Evolutionary conservation across 1,140 invertebrate species (phyloP).

Genomic region (Penaeus chinensis): DNA sequence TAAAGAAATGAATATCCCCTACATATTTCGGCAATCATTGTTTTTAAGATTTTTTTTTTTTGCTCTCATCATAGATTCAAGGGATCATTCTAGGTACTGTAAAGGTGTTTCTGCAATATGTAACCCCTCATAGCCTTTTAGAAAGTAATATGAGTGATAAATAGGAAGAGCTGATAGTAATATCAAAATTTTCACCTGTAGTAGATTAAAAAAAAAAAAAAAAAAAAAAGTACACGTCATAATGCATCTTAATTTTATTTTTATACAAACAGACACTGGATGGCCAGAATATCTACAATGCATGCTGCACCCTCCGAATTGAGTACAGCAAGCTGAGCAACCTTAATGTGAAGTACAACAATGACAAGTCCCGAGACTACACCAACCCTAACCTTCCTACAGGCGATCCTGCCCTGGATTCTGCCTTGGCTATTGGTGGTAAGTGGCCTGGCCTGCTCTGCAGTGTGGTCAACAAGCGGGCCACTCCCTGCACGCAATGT

Average conservation of each 20-base stretch:
- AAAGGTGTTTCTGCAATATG: no score
- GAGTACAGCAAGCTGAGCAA: conserved; percentile 98
- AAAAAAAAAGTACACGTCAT: not conserved
- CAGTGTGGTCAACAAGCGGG: conserved; percentile 44
- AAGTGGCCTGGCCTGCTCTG: conserved; percentile 53
- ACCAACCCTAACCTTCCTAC: conserved; percentile 97
- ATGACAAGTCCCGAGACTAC: conserved; percentile 99
- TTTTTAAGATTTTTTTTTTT: no score
- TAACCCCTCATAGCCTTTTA: no score
- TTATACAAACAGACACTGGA: conserved; percentile 82
- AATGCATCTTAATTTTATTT: conserved; percentile 26
- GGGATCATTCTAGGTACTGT: no score
- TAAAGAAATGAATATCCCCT: no score
- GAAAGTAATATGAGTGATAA: no score
- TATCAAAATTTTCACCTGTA: no score
- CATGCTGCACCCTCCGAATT: conserved; percentile 98
- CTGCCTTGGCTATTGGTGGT: conserved; percentile 73
- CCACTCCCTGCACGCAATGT: conserved; percentile 57
- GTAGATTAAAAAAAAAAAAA: not conserved
- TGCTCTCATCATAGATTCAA: no score
- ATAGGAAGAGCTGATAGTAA: no score
- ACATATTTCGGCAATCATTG: no score
- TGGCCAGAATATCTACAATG: conserved; percentile 99
- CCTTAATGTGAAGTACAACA: conserved; percentile 99
- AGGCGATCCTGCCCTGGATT: conserved; percentile 82